Base-by-base conservation (phyloP, 1,140 invertebrate genomes). In the Euura lappo region DNA sequence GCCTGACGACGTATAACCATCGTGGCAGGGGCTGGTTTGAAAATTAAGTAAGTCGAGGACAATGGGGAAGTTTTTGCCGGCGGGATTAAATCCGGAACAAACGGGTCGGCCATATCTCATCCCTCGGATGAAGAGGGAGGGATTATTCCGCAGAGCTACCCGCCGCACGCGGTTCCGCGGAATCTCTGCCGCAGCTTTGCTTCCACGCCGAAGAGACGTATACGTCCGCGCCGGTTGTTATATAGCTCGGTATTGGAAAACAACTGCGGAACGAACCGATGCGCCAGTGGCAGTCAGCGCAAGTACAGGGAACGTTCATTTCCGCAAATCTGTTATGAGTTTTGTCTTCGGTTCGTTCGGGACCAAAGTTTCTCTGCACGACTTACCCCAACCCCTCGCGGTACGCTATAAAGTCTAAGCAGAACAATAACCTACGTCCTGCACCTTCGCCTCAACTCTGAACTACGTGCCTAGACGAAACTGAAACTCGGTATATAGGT, bases 291-390 rank as follows among this genome's bases (percentile, higher is more conserved):
- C 51, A 60, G 51, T 60, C 51, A 5, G 8, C 28, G 28, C 5
- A 60, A 60, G 51, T 60, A 6, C 51, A 28, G 28, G 28, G 51
- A 60, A 8, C 51, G 6, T 60, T 60, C 51, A 60, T 60, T 60
- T 60, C 51, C 51, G 51, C 8, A 60, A 60, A 60, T 60, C 51
- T 4, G 51, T 60, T 60, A 60, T 60, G 51, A 60, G 51, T 60
- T 60, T 60, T 60, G 51, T 60, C 51, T 60, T 60, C 3, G 10
- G 8, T 1, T 28, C 28, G 28, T 28, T 28, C 28, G 0, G 6
- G 51, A 60, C 51, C 51, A 60, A 60, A 60, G 51, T 60, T 60
- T 60, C 51, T 60, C 51, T 3, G 6, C 5, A n/a, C 8, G 13
- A 60, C 51, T 60, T 60, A 6, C 28, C 28, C 28, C 28, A 28